Evolutionary conservation across 1,140 invertebrate species (phyloP).

Genomic region (Himalopsyche phryganea): DNA sequence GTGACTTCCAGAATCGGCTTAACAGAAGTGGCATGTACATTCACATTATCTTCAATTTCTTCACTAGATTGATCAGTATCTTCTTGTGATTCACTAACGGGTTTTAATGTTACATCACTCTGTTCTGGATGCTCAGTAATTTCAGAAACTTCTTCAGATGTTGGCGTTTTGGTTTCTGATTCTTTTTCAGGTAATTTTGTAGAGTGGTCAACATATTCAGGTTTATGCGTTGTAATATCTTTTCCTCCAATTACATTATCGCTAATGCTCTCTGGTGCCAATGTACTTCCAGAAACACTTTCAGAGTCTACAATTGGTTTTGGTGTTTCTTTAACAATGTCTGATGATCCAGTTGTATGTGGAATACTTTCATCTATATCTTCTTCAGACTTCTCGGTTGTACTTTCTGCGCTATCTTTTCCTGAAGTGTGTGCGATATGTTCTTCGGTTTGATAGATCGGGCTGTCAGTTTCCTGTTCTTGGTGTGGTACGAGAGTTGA

Average conservation of each 20-base stretch:
- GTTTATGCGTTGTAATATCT: no score
- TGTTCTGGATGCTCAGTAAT: slow-evolving; percentile 27
- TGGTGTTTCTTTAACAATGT: no score
- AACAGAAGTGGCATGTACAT: slow-evolving; percentile 11
- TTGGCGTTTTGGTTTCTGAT: slow-evolving; percentile 18
- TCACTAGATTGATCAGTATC: slow-evolving; percentile 13
- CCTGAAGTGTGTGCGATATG: slow-evolving; percentile 6
- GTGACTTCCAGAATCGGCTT: slow-evolving; percentile 14
- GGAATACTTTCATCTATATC: neutral
- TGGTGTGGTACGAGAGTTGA: slow-evolving; percentile 3
- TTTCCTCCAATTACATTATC: no score
- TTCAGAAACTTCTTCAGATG: slow-evolving; percentile 5
- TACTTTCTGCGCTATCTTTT: neutral
- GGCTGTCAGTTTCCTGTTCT: neutral
- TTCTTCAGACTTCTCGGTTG: neutral
- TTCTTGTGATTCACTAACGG: neutral
- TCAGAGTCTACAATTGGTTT: no score
- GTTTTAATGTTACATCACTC: neutral
- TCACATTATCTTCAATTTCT: slow-evolving; percentile 2
- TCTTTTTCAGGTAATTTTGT: slow-evolving; percentile 13
- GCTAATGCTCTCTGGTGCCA: no score
- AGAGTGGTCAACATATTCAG: no score
- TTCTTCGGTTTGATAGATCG: slow-evolving; percentile 10
- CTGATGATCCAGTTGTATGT: neutral
- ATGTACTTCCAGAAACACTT: no score